Conservation (phyloP, 2,113 vertebrate genomes). For the Andinoacara biseriatus region DNA sequence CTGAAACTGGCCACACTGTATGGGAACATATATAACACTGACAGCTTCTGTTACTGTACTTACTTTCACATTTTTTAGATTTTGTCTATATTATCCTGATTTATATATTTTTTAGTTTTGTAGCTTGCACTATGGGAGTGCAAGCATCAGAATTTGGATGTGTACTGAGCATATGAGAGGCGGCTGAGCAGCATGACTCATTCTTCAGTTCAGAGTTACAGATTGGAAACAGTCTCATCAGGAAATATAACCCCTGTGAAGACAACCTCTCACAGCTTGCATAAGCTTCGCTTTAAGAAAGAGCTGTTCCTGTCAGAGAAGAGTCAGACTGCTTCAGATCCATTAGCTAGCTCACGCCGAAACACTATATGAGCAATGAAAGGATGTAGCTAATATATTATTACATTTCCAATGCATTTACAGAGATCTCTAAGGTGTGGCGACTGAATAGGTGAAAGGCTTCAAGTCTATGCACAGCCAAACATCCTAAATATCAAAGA, state of each 20-base stretch:
- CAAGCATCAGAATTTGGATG: neutral
- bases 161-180: neutral
- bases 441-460: constrained; percentile 64
- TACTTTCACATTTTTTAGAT: neutral
- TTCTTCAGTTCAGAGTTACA: constrained; percentile 10
- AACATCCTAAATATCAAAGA: constrained; percentile 14
- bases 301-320: constrained; percentile 5
- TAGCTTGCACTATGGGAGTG: neutral
- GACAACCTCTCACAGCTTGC: neutral
- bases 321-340: neutral
- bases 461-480: constrained; percentile 19
- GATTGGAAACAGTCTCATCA: constrained; percentile 36
- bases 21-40: too few relatives aligned
- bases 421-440: neutral
- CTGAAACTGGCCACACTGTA: neutral
- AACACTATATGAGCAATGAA: constrained; percentile 24
- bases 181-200: constrained; percentile 50
- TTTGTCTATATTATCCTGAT: neutral
- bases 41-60: too few relatives aligned
- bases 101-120: neutral
- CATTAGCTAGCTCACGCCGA: constrained; percentile 35
- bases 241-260: constrained; percentile 34
- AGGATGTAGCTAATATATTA: constrained; percentile 10
- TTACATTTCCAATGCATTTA: constrained; percentile 35
- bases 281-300: constrained; percentile 22